Evolutionary conservation across 2,888 invertebrate species (phyloP).

Genomic region (Drosophila gaucha): DNA sequence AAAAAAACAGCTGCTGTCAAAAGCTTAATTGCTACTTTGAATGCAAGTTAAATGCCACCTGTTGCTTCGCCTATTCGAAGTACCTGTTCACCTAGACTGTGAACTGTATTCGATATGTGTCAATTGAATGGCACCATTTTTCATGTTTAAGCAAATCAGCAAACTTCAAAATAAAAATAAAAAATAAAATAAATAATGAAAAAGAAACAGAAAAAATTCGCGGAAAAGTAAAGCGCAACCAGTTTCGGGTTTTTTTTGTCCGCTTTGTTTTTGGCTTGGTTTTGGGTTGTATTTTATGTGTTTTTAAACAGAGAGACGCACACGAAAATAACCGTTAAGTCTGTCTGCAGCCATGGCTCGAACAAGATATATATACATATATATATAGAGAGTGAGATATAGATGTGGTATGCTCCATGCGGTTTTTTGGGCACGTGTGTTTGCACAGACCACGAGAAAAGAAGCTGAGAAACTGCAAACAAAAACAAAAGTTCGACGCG

Average conservation of each 20-base stretch:
- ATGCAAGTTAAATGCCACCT: slow-evolving; percentile 23
- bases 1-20: background rate
- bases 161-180: slow-evolving; percentile 24
- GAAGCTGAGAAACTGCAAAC: slow-evolving; percentile 51
- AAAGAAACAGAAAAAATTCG: slow-evolving; percentile 44
- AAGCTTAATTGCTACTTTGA: background rate
- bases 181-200: slow-evolving; percentile 16
- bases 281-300: slow-evolving; percentile 28
- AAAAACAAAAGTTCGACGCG: slow-evolving; percentile 57
- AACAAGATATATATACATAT: slow-evolving; percentile 9
- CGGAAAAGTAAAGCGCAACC: slow-evolving; percentile 58
- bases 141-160: slow-evolving; percentile 64
- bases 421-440: slow-evolving; percentile 53
- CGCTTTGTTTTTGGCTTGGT: background rate
- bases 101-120: slow-evolving; percentile 50
- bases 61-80: slow-evolving; percentile 12
- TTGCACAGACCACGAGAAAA: slow-evolving; percentile 36
- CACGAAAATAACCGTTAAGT: slow-evolving; percentile 58
- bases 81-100: slow-evolving; percentile 26
- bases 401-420: background rate
- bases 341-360: slow-evolving; percentile 34
- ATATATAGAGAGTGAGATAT: background rate
- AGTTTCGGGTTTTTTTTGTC: slow-evolving; percentile 43
- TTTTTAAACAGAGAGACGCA: slow-evolving; percentile 24
- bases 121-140: slow-evolving; percentile 65